phyloP scores from a whole-genome alignment of 1,140 invertebrate genomes.

The Dreissena polymorpha region DNA sequence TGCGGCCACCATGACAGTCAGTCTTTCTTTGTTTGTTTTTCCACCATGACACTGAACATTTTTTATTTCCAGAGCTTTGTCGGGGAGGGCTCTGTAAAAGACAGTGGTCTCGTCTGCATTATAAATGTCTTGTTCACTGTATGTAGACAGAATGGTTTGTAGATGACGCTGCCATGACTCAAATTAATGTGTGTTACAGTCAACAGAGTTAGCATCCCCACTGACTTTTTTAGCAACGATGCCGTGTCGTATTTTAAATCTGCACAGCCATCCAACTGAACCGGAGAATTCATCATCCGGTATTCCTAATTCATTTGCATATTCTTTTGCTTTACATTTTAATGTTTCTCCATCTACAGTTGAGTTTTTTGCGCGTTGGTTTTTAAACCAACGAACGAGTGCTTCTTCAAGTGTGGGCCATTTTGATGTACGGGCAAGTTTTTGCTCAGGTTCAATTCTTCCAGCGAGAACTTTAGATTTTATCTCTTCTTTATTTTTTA shows the following conservation, averaged over 20 bases:
- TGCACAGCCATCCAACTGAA: neutral
- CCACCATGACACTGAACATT: no score
- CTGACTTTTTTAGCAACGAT: constrained; percentile 2
- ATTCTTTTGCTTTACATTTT: neutral
- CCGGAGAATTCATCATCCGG: neutral
- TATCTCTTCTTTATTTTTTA: neutral
- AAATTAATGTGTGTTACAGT: neutral
- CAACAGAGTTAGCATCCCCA: constrained; percentile 13
- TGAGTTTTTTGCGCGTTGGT: neutral
- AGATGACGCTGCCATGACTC: constrained; percentile 2
- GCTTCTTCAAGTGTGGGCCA: neutral
- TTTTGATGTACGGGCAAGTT: neutral
- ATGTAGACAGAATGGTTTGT: neutral
- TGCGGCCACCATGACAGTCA: no score
- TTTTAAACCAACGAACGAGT: neutral
- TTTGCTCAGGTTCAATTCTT: neutral
- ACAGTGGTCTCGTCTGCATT: neutral
- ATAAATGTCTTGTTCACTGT: neutral
- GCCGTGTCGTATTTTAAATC: neutral
- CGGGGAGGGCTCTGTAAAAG: no score
- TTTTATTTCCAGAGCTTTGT: no score
- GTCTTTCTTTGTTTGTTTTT: no score
- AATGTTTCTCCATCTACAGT: neutral
- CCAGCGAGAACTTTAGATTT: neutral
- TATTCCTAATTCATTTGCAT: neutral